Evolutionary conservation across 2,888 invertebrate species (phyloP).

Genomic region (Amaurobius ferox): DNA sequence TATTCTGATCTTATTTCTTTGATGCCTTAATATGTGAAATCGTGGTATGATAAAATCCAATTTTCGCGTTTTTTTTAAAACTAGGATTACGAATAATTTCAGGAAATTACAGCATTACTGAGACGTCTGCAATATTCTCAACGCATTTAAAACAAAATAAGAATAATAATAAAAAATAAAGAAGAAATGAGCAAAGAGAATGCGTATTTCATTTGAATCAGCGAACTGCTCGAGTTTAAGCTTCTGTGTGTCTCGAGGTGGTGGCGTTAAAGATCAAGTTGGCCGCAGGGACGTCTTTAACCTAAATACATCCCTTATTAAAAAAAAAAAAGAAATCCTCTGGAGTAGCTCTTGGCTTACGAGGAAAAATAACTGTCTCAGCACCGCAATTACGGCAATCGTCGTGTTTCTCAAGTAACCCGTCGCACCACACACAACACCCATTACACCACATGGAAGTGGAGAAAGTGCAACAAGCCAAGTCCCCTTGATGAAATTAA

Average conservation of each 20-base stretch:
- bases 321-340: neutral
- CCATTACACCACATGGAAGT: neutral
- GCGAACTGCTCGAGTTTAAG: too few relatives aligned
- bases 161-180: too few relatives aligned
- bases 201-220: too few relatives aligned
- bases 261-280: neutral
- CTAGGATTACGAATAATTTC: too few relatives aligned
- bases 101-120: too few relatives aligned
- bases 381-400: neutral
- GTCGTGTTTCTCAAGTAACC: neutral
- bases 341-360: neutral
- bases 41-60: too few relatives aligned
- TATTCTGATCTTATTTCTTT: too few relatives aligned
- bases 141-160: too few relatives aligned
- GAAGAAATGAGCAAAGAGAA: too few relatives aligned
- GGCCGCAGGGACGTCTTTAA: slow-evolving; percentile 13
- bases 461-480: slow-evolving; percentile 2
- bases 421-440: neutral
- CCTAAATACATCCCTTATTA: slow-evolving; percentile 10
- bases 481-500: neutral
- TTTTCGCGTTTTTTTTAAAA: too few relatives aligned
- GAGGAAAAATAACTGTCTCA: slow-evolving; percentile 1
- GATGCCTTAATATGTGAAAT: too few relatives aligned
- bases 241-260: neutral
- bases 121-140: too few relatives aligned